Evolutionary conservation across 2,888 invertebrate species (phyloP).

Genomic region (Dendrolimus pini): DNA sequence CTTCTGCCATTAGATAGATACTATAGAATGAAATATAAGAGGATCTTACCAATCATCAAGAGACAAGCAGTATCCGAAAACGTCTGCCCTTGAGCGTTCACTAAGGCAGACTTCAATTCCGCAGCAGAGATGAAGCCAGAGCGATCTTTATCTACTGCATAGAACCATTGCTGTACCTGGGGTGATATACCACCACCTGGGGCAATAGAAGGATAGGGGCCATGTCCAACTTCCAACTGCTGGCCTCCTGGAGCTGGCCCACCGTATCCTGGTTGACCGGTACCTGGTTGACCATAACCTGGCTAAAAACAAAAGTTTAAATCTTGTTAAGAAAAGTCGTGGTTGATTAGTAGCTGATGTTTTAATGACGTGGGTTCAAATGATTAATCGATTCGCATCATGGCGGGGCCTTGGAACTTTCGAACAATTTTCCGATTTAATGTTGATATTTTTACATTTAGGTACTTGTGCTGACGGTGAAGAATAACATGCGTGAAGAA

Average conservation of each 20-base stretch:
- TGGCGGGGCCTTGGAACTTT: too few relatives aligned
- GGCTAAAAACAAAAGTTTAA: slow-evolving; percentile 9
- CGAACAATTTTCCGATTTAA: too few relatives aligned
- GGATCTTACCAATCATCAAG: slow-evolving; percentile 85
- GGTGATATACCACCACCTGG: slow-evolving; percentile 77
- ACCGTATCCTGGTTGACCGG: slow-evolving; percentile 20
- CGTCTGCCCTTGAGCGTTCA: slow-evolving; percentile 89
- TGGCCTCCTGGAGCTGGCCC: slow-evolving; percentile 18
- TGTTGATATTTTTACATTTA: too few relatives aligned
- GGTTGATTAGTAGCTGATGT: too few relatives aligned
- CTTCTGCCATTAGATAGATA: too few relatives aligned
- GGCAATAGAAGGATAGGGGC: slow-evolving; percentile 67
- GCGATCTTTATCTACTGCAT: slow-evolving; percentile 87
- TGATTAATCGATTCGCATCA: too few relatives aligned
- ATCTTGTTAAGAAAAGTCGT: too few relatives aligned
- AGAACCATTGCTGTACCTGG: slow-evolving; percentile 90
- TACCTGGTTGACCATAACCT: slow-evolving; percentile 21
- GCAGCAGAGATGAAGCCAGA: slow-evolving; percentile 87
- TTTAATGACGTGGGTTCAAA: too few relatives aligned
- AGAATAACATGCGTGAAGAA: too few relatives aligned
- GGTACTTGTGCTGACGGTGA: too few relatives aligned
- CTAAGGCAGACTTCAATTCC: slow-evolving; percentile 87
- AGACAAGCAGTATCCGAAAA: slow-evolving; percentile 90
- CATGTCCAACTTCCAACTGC: slow-evolving; percentile 63
- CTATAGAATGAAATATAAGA: too few relatives aligned